These are phyloP conservation scores for Lontra canadensis DNA, from an alignment of 2,113 vertebrate species.

Conservation along the genomic window DNA sequence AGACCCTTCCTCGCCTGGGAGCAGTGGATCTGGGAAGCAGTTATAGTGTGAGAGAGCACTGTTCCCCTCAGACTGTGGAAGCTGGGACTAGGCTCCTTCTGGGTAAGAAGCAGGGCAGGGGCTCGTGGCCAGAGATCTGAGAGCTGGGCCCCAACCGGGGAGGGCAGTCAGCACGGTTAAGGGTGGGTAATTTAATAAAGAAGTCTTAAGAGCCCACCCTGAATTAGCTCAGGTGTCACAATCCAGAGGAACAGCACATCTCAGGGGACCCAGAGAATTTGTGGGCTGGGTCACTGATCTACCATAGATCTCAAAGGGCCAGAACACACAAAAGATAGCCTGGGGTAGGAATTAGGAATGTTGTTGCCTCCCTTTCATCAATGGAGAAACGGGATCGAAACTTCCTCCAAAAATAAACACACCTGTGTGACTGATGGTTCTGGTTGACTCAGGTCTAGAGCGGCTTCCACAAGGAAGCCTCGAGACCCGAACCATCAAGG, in stretches of 20 bases:
- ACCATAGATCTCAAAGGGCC: not conserved
- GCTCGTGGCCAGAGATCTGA: not conserved
- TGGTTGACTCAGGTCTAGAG: not conserved
- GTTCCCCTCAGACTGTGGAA: not conserved
- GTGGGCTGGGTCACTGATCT: not conserved
- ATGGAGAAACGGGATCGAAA: not conserved
- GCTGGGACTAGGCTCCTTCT: not conserved
- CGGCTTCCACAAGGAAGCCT: not conserved
- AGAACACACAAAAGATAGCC: too few relatives aligned
- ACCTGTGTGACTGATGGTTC: not conserved
- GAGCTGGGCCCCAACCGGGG: not conserved
- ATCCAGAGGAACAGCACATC: not conserved
- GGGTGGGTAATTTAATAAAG: not conserved
- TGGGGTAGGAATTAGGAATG: not conserved
- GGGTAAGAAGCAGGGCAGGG: not conserved
- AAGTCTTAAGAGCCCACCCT: not conserved
- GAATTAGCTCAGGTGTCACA: not conserved
- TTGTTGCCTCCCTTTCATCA: not conserved
- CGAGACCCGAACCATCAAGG: accelerated
- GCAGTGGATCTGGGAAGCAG: accelerated
- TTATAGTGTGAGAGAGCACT: not conserved
- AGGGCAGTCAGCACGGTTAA: not conserved
- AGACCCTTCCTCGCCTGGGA: not conserved
- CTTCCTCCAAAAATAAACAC: not conserved
- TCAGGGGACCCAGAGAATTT: not conserved